Percentiles rank a stretch among this genome's conserved stretches.
Conservation (phyloP, 1,140 invertebrate genomes). For the Trachelipus rathkii region DNA sequence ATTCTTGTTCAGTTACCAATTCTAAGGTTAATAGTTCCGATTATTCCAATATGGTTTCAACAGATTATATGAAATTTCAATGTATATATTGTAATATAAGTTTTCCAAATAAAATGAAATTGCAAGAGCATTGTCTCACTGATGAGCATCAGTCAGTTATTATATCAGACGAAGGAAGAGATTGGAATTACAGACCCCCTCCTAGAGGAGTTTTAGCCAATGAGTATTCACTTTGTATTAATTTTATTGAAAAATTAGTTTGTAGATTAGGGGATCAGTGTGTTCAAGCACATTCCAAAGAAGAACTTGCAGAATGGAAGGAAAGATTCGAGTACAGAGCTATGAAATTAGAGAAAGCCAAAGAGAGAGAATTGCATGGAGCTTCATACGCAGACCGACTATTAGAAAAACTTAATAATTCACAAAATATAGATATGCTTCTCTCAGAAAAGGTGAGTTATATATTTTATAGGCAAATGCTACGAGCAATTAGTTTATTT, state of each 20-base stretch:
- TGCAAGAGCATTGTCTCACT: constrained; percentile 62
- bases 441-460: constrained; percentile 37
- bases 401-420: constrained; percentile 54
- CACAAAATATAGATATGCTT: constrained; percentile 34
- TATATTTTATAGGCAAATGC: not conserved
- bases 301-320: constrained; percentile 70
- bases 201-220: constrained; percentile 56
- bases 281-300: constrained; percentile 68
- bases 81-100: constrained; percentile 63
- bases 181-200: constrained; percentile 66
- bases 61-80: not conserved
- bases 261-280: constrained; percentile 68
- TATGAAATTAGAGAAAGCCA: constrained; percentile 48
- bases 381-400: constrained; percentile 64
- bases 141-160: constrained; percentile 64
- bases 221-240: constrained; percentile 58
- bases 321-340: constrained; percentile 64
- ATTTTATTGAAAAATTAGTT: constrained; percentile 54
- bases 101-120: constrained; percentile 58
- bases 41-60: not conserved
- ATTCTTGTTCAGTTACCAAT: not conserved
- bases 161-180: constrained; percentile 65
- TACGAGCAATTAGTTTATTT: too few species aligned
- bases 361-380: constrained; percentile 63
- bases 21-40: not conserved